Evolutionary conservation across 2,888 invertebrate genomes (phyloP).

Genomic region (Volucella bombylans): DNA sequence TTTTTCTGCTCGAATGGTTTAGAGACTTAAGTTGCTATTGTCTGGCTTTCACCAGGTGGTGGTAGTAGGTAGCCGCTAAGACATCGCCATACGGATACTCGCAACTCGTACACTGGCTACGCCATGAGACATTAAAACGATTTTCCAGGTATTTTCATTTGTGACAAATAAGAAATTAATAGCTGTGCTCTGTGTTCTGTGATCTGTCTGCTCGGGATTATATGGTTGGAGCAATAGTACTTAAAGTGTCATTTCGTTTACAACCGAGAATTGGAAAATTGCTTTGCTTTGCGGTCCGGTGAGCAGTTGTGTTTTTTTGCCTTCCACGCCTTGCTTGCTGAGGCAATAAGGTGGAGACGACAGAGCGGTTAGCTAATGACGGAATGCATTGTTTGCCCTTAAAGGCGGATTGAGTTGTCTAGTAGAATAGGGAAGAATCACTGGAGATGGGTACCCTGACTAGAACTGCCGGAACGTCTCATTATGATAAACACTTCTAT

Average conservation of each 20-base stretch:
- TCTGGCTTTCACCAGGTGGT: slow-evolving; percentile 18
- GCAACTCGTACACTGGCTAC: not conserved
- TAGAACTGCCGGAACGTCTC: not conserved
- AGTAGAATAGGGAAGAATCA: slow-evolving; percentile 32
- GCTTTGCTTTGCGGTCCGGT: slow-evolving; percentile 21
- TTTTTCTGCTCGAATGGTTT: slow-evolving; percentile 60
- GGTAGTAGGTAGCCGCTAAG: slow-evolving; percentile 40
- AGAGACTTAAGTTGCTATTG: slow-evolving; percentile 56
- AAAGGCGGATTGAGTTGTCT: slow-evolving; percentile 60
- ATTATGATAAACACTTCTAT: not conserved
- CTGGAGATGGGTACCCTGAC: slow-evolving; percentile 13
- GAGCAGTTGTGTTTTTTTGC: not conserved
- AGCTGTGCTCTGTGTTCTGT: slow-evolving; percentile 29
- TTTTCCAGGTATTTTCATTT: slow-evolving; percentile 72
- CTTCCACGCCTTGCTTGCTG: slow-evolving; percentile 30
- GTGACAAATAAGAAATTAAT: slow-evolving; percentile 74
- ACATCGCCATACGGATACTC: slow-evolving; percentile 55
- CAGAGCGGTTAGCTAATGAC: slow-evolving; percentile 23
- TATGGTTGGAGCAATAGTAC: slow-evolving; percentile 46
- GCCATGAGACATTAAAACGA: slow-evolving; percentile 49
- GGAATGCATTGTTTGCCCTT: slow-evolving; percentile 63
- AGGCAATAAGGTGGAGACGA: not conserved
- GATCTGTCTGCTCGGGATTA: slow-evolving; percentile 26
- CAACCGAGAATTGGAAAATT: slow-evolving; percentile 56
- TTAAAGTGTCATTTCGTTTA: slow-evolving; percentile 69